Base-by-base conservation (phyloP, 2,113 vertebrate genomes). In the Nansenia antarctica region DNA sequence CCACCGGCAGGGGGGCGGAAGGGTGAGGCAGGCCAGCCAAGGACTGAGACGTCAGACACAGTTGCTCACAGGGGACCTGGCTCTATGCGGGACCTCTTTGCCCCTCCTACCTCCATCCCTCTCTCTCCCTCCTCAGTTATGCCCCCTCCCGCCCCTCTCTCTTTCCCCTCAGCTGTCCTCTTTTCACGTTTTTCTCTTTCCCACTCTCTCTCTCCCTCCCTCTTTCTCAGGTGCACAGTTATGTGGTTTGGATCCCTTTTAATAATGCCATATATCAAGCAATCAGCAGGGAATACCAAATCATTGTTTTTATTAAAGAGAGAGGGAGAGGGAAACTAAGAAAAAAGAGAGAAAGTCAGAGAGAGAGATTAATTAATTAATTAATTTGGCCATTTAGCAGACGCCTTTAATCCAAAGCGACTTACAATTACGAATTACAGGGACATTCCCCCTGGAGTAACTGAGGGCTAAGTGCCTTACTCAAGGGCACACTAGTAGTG, bases 261-360 rank as follows among this genome's bases (percentile, higher is more conserved):
- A 78, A 84, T 77, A 86, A 86, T 77, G 69, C 72, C 67, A 76
- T 81, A 75, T 30, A 78, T 85, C 80, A 82, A 66, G 73, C 65
- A 85, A 73, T 85, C 80, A 80, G 74, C 76, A 64, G 74, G 82
- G 67, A 58, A 81, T 45, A 57, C 62, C 39, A 71, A 85, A 71
- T 73, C 81, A 82, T 84, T 82, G 76, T 78, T 76, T 84, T 55
- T 31, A 77, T 77, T n/a, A 62, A 57, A 66, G 32, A 55, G 37
- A 65, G 32, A 12, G 31, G 32, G 27, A n/a, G n/a, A n/a, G n/a
- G n/a, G n/a, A n/a, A n/a, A n/a, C n/a, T n/a, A n/a, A 27, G 42
- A 32, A 26, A 30, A 8, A 15, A 12, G 5, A 65, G 30, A 12
- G 58, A 66, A 14, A 55, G 49, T 57, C 60, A 65, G 57, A 54